Conservation (phyloP, 30 jellyfish, hydroid and myxozoan species). For the Nemopilema nomurai region DNA sequence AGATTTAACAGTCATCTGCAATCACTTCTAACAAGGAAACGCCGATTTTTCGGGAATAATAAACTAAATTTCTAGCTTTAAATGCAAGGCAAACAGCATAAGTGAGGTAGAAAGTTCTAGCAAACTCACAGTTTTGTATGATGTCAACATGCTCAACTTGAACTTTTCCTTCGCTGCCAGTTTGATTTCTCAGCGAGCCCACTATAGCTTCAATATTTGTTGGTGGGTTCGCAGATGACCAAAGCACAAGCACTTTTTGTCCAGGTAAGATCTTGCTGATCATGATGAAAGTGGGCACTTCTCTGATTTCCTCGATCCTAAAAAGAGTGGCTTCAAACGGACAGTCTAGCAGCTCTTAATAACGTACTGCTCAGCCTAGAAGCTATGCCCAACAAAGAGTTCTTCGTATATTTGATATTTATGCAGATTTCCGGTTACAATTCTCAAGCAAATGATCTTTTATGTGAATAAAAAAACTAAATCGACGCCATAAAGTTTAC, state of each 20-base stretch:
- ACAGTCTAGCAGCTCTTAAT: no score
- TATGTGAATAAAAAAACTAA: not conserved
- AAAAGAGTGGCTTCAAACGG: no score
- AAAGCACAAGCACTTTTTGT: conserved; percentile 64
- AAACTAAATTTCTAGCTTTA: no score
- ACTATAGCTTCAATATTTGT: conserved; percentile 60
- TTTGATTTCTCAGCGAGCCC: conserved; percentile 37
- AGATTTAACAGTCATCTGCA: no score
- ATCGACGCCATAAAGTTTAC: conserved; percentile 44
- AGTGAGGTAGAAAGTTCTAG: no score
- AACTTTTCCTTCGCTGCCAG: conserved; percentile 82
- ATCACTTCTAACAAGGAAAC: no score
- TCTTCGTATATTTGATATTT: not conserved
- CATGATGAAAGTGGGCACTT: no score
- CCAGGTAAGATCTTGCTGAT: conserved; percentile 57
- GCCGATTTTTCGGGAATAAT: no score
- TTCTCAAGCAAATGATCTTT: not conserved
- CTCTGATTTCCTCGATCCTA: no score
- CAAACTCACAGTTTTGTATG: conserved; percentile 65
- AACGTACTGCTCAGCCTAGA: no score
- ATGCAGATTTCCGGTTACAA: not conserved
- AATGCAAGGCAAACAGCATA: no score
- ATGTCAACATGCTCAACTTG: conserved; percentile 92
- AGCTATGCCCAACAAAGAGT: not conserved
- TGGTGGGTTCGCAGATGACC: conserved; percentile 96